A percentile compares a stretch with the other conserved stretches of the same genome.
These are phyloP conservation scores for Euplexia lucipara DNA, from an alignment of 2,888 invertebrate species.

Conservation along the genomic window DNA sequence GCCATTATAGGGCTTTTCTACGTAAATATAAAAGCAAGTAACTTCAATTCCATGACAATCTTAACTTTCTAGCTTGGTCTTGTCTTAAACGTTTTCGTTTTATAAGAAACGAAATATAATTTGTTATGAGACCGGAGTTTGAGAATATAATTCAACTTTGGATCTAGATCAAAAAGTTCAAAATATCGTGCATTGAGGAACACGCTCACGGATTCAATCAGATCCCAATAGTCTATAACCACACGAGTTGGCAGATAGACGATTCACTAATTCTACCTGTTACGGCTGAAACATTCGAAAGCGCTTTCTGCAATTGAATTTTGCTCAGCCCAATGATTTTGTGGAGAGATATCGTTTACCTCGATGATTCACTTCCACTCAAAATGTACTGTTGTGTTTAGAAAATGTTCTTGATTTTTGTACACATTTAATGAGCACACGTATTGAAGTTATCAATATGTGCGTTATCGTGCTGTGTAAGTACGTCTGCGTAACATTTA, in stretches of 20 bases:
- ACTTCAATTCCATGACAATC: conserved; percentile 30
- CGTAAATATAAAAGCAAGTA: conserved; percentile 16
- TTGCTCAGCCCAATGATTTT: conserved; percentile 23
- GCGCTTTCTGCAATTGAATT: conserved; percentile 38
- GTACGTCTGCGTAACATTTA: conserved; percentile 28
- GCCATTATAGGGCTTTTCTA: conserved; percentile 11
- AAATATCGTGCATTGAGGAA: conserved; percentile 3
- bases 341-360: conserved; percentile 23
- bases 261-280: conserved; percentile 28
- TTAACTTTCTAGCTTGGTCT: not conserved
- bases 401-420: not conserved
- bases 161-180: conserved; percentile 4
- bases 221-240: conserved; percentile 20
- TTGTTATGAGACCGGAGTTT: not conserved
- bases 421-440: not conserved
- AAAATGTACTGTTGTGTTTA: conserved; percentile 6
- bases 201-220: conserved; percentile 16
- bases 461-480: conserved; percentile 25
- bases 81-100: not conserved
- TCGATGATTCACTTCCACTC: conserved; percentile 30
- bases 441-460: conserved; percentile 12
- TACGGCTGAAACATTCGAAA: conserved; percentile 50
- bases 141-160: not conserved
- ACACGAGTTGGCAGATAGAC: conserved; percentile 19
- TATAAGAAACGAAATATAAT: not conserved